Evolutionary conservation across 1,140 invertebrate species (phyloP), one percentile per base, ranked within the genome.

Genomic region (Pinna nobilis): DNA sequence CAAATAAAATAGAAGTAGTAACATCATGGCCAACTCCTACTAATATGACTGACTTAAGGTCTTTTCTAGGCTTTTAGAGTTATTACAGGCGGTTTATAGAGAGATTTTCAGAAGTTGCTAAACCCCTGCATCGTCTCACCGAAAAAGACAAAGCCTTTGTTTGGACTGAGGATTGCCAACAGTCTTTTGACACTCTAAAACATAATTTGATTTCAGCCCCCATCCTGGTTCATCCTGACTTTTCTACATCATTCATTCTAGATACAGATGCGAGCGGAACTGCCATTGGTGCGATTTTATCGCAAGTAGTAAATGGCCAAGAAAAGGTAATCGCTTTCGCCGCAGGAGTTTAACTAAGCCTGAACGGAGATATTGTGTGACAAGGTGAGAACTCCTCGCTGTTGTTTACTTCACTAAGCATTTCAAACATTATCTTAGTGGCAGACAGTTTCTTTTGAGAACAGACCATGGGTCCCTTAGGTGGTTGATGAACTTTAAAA

Each of bases 21-120:
- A 60, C 41, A 44, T 32, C 59, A 28, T 30, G 30, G 32, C 37
- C 20, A 5, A 15, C n/a, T 30, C 41, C 47, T 18, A 20, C 55
- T 2, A 30, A 6, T 33, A 28, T 83, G 0, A 81, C 74, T 37
- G 73, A 82, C 13, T 28, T 89, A 3, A 44, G 74, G 67, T 33
- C 61, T n/a, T 89, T 88, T 63, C 30, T 71, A 7, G 77, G 77
- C 2, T 32, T 78, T 7, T 39, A 33, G 2, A 60, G 39, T 18
- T 78, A 76, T 57, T 49, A 69, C 28, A 28, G 53, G 35, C 47
- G 23, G 23, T 53, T 53, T 25, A 25, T 53, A 23, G 23, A 53
- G 7, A 53, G 23, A 23, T 33, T 73, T 7, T 15, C 37, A 30
- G 47, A 23, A 30, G 63, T 41, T 11, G 51, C 23, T 28, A 41